These are phyloP conservation scores for Notarius lentiginosus DNA, from an alignment of 2,113 vertebrate genomes.

Conservation along the genomic window DNA sequence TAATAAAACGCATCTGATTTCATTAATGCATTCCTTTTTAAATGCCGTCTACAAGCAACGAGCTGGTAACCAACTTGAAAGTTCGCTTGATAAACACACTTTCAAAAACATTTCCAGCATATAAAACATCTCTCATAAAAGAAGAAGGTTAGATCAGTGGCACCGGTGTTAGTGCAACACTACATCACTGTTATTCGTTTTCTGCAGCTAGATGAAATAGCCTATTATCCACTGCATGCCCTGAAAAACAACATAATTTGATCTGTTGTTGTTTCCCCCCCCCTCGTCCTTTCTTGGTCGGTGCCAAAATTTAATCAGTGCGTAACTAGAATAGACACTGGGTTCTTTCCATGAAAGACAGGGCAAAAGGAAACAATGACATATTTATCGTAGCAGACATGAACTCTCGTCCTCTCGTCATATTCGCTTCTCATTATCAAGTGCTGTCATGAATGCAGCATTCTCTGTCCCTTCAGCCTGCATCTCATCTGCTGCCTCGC, in stretches of 20 bases:
- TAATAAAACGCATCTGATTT: neutral
- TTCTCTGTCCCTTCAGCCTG: slow-evolving; percentile 66
- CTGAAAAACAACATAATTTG: slow-evolving; percentile 69
- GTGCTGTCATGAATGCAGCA: slow-evolving; percentile 70
- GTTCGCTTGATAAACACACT: neutral
- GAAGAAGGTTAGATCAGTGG: slow-evolving; percentile 21
- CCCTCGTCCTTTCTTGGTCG: slow-evolving; percentile 49
- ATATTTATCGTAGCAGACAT: slow-evolving; percentile 73
- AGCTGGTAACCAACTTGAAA: neutral
- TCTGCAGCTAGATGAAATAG: slow-evolving; percentile 71
- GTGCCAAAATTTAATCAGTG: slow-evolving; percentile 62
- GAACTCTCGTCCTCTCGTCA: slow-evolving; percentile 61
- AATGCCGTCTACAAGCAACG: slow-evolving; percentile 1
- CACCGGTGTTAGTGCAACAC: slow-evolving; percentile 3
- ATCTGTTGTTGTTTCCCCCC: slow-evolving; percentile 54
- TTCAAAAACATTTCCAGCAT: neutral
- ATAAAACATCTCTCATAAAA: slow-evolving; percentile 23
- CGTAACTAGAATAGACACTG: slow-evolving; percentile 58
- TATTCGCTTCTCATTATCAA: slow-evolving; percentile 68
- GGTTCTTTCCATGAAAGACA: slow-evolving; percentile 64
- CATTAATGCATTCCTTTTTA: neutral
- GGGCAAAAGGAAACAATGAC: slow-evolving; percentile 73
- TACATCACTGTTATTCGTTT: slow-evolving; percentile 59
- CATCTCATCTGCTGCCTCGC: slow-evolving; percentile 67
- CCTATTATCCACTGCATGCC: slow-evolving; percentile 69